Base-by-base conservation (phyloP, 37 sponge, comb jelly and placozoan species). In the Tethya wilhelma region DNA sequence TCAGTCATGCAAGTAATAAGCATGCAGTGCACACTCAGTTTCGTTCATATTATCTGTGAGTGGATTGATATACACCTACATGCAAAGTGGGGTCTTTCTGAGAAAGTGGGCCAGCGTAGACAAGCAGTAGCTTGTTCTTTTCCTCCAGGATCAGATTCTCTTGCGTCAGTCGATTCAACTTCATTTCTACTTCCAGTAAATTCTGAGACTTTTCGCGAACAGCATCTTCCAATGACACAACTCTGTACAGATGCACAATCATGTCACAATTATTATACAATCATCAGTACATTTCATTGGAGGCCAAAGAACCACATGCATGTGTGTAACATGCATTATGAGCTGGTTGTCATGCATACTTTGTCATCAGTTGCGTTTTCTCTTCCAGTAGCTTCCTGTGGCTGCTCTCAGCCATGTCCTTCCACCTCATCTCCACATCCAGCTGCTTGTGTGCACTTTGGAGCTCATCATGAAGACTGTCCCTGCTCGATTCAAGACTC, bases 141-240 rank as follows among this genome's bases (percentile, higher is more conserved):
- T 66, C 74, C 40, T 86, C 80, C 34, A 86, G 41, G 33, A 86
- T 63, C 8, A 22, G 14, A 37, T 86, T 86, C 59, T 86, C 87
- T 28, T 86, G 73, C 69, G 62, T 14, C 31, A 86, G 87, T 73
- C 80, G 56, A 12, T 44, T 45, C 28, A 45, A 49, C 23, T 22
- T 46, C 29, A 59, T 37, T 38, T 86, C 74, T 20, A 65, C 28
- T 57, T 79, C 87, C 45, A 79, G 25, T 14, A 64, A 2, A 29
- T 79, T 1, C n/a, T 64, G 55, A 29, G 37, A 64, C 33, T 64
- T 79, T 22, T 86, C 75, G 19, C 75, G 64, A 20, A 73, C 7
- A 19, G 41, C 36, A 20, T 86, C 67, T 36, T 86, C 80, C 19
- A 65, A 2, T 56, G 36, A 14, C n/a, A 38, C 53, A 39, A 79